Percentiles rank a stretch among this genome's conserved stretches.
These are phyloP conservation scores for Gymnoscopelus braueri DNA, from an alignment of 2,797 vertebrate genomes.

Conservation along the genomic window DNA sequence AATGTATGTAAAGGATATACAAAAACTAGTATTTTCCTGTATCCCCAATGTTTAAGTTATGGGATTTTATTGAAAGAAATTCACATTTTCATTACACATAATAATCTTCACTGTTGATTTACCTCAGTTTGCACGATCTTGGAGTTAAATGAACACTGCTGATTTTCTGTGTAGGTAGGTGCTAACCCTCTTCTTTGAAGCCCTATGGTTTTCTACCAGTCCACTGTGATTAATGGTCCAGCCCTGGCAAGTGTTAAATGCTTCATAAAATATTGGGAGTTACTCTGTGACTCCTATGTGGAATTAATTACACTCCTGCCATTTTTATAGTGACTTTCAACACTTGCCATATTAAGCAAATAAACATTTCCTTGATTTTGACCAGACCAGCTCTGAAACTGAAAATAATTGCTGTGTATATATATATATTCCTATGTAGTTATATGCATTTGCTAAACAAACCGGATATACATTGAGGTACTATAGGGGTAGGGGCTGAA, in stretches of 20 bases:
- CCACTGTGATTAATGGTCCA: conserved; percentile 45
- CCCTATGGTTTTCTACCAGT: conserved; percentile 17
- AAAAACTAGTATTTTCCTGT: conserved; percentile 10
- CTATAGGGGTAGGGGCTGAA: neutral
- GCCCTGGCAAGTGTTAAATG: conserved; percentile 44
- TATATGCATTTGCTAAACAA: conserved; percentile 6
- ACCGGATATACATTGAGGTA: neutral
- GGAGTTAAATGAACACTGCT: too few relatives aligned
- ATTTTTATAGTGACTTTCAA: conserved; percentile 35
- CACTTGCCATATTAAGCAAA: conserved; percentile 37
- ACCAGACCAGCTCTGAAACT: conserved; percentile 22
- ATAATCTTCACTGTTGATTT: too few relatives aligned
- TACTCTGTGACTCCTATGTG: conserved; percentile 15
- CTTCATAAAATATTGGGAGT: conserved; percentile 43
- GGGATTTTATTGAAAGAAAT: too few relatives aligned
- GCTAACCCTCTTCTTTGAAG: conserved; percentile 10
- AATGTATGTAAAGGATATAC: neutral
- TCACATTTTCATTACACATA: too few relatives aligned
- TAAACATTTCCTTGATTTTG: conserved; percentile 28
- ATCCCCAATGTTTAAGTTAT: neutral
- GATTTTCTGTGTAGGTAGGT: neutral
- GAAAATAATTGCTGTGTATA: conserved; percentile 14
- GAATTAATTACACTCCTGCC: conserved; percentile 38
- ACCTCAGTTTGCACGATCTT: too few relatives aligned
- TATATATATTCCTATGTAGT: neutral